Conservation (phyloP, 2,113 vertebrate genomes). For the Lepidothrix coronata region DNA sequence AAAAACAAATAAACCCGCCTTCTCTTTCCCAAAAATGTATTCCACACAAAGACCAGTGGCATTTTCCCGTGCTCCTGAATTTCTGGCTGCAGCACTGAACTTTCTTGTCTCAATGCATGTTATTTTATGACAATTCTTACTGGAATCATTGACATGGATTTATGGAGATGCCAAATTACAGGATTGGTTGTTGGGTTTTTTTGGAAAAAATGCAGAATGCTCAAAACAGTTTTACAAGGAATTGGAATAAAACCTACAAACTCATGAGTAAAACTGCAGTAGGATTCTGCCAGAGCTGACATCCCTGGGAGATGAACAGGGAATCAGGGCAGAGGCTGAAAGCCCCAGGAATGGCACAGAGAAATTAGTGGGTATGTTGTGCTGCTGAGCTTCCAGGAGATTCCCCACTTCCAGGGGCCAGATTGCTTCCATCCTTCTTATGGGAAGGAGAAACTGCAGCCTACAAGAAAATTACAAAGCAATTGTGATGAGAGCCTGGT, state of each 20-base stretch:
- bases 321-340: neutral
- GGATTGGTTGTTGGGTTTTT: neutral
- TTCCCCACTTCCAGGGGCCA: neutral
- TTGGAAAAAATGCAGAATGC: neutral
- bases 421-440: neutral
- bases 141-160: neutral
- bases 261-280: neutral
- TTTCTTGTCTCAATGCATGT: neutral
- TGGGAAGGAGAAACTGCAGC: neutral
- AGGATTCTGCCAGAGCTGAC: neutral
- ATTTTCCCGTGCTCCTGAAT: neutral
- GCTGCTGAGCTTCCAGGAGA: neutral
- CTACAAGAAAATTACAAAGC: neutral
- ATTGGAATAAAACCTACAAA: neutral
- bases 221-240: neutral
- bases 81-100: neutral
- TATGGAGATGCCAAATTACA: neutral
- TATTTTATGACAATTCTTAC: neutral
- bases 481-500: neutral
- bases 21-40: neutral
- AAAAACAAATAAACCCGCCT: neutral
- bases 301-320: neutral
- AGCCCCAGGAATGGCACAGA: neutral
- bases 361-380: neutral
- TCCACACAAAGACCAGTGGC: neutral